Evolutionary conservation across 1,140 invertebrate genomes (phyloP), one percentile per base, ranked within the genome.

Genomic region (Drosophila kikkawai): DNA sequence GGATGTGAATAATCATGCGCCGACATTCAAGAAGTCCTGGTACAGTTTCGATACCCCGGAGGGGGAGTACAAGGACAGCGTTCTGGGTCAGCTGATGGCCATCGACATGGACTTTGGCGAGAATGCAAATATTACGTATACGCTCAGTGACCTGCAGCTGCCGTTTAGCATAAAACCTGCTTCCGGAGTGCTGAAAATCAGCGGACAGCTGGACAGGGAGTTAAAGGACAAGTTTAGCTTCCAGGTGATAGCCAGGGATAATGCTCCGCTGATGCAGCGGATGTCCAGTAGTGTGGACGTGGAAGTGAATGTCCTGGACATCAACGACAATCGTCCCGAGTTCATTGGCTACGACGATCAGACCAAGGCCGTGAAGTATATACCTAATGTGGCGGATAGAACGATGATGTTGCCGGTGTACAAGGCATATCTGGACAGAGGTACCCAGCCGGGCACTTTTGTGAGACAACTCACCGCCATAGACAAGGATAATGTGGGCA

Each of bases 1-100:
- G 70, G 97, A 98, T 92, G 95, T 98, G 0, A 98, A 98, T 87
- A 96, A 98, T 86, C 97, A 98, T 90, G 94, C 96, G 15, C 97
- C 97, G 0, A 94, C 95, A 48, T 98, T 98, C 76, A 95, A 95
- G 70, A 95, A 96, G 80, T 94, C 95, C 2, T 96, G 95, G 94
- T 98, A 98, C 91, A 95, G 94, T 15, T 98, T 98, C 84, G 96
- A 97, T 73, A 94, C 97, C 0, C 93, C 96, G 17, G 98, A 98
- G 93, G 96, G 97, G 1, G 94, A 94, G 47, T 96, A 97, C 88
- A 94, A 95, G 7, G 94, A 95, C 36, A 94, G 94, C 56, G 94
- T 96, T 4, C 92, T 97, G 32, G 97, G 97, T 13, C 95, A 94
- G 68, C 95, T 98, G 63, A 94, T 95, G 70, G 97, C 97, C 0